Percentiles rank a stretch among this genome's conserved stretches.
Evolutionary conservation across 2,113 vertebrate species (phyloP).

Genomic region (Sander vitreus): DNA sequence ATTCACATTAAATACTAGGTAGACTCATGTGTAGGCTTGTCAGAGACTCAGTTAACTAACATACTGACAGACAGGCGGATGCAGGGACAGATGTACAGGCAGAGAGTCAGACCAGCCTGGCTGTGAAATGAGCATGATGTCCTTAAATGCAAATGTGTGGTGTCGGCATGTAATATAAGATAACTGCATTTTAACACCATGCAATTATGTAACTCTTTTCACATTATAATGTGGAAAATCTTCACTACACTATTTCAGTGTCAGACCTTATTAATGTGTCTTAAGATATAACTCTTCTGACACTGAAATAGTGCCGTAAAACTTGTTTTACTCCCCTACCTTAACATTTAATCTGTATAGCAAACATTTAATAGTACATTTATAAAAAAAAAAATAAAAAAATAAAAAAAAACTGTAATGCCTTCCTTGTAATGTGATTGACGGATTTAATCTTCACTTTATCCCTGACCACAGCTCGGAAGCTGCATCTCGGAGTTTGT

Average conservation of each 20-base stretch:
- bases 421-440: slow-evolving; percentile 5
- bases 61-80: slow-evolving; percentile 1
- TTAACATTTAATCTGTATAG: slow-evolving; percentile 5
- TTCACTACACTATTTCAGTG: background rate
- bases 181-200: slow-evolving; percentile 26
- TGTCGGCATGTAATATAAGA: background rate
- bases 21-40: background rate
- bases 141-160: slow-evolving; percentile 39
- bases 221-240: background rate
- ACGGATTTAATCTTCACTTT: slow-evolving; percentile 24
- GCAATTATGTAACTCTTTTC: slow-evolving; percentile 28
- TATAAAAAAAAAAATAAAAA: background rate
- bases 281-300: background rate
- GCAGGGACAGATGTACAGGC: slow-evolving; percentile 5
- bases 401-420: background rate
- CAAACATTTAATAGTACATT: slow-evolving; percentile 18
- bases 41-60: slow-evolving; percentile 1
- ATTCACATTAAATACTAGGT: background rate
- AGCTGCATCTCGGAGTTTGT: slow-evolving; percentile 25
- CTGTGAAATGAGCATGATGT: slow-evolving; percentile 33
- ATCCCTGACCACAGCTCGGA: background rate
- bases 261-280: background rate
- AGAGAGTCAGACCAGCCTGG: background rate
- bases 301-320: background rate
- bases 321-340: background rate